These are phyloP conservation scores for Coenonympha glycerion DNA, from an alignment of 2,888 invertebrate species.

Conservation along the genomic window DNA sequence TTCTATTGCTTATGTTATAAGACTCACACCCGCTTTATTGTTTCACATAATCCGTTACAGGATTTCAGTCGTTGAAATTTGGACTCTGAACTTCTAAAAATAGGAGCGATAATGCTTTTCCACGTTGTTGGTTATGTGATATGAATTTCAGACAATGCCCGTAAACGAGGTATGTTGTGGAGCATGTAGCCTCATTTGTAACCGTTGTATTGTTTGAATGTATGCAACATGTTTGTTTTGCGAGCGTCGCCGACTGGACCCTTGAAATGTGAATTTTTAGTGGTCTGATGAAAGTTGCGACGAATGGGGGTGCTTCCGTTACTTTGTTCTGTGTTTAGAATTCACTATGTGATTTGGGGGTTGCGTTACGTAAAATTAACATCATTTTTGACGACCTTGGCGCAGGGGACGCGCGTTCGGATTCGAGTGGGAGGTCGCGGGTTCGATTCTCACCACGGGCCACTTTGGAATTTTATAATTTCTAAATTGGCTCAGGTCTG, in stretches of 20 bases:
- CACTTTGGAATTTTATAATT: too few species aligned
- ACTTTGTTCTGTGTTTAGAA: too few species aligned
- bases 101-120: background rate
- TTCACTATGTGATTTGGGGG: too few species aligned
- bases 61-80: background rate
- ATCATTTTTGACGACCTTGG: too few species aligned
- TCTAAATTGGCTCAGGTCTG: too few species aligned
- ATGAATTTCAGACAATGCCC: conserved; percentile 10
- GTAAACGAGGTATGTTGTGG: conserved; percentile 5
- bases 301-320: too few species aligned
- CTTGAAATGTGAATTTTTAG: conserved; percentile 1
- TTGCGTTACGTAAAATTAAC: too few species aligned
- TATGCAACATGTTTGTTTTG: conserved; percentile 5
- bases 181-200: conserved; percentile 7
- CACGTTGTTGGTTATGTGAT: background rate
- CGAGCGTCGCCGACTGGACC: background rate
- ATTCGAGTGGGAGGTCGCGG: too few species aligned
- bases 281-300: background rate
- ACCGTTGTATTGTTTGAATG: conserved; percentile 14
- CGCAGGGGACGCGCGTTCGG: too few species aligned
- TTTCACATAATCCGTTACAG: background rate
- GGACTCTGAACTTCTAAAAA: background rate
- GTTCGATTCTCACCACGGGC: too few species aligned
- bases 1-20: background rate
- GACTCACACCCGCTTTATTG: background rate